phyloP scores from a whole-genome alignment of 2,888 invertebrate genomes.

The Zootermopsis nevadensis region DNA sequence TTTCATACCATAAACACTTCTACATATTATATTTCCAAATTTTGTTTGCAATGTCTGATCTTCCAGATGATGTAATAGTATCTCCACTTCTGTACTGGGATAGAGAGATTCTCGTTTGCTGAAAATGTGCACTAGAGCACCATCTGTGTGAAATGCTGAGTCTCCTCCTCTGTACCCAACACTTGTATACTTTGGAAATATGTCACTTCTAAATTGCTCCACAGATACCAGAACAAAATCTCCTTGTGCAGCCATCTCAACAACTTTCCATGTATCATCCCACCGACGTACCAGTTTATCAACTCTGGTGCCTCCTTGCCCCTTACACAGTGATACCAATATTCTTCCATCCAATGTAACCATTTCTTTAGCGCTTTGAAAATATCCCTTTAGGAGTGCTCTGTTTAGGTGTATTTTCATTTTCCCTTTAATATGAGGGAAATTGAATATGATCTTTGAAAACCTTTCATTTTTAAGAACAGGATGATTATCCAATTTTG shows the following conservation, averaged over 20 bases:
- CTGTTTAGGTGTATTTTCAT: conserved; percentile 70
- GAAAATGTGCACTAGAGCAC: conserved; percentile 60
- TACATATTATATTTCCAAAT: conserved; percentile 46
- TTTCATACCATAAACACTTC: conserved; percentile 38
- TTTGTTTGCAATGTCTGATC: conserved; percentile 25
- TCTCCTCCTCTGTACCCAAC: conserved; percentile 64
- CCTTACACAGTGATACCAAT: conserved; percentile 66
- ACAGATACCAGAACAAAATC: conserved; percentile 62
- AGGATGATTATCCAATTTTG: conserved; percentile 60
- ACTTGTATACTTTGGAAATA: conserved; percentile 62
- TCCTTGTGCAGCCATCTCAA: conserved; percentile 67
- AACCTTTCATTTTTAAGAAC: conserved; percentile 59
- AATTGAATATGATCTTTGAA: conserved; percentile 70
- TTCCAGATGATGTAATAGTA: not conserved
- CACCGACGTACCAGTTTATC: conserved; percentile 62
- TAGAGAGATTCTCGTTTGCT: conserved; percentile 45
- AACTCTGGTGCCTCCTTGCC: conserved; percentile 67
- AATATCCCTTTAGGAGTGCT: conserved; percentile 65
- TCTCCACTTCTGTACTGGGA: conserved; percentile 29
- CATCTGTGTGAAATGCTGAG: conserved; percentile 60
- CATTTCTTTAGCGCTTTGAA: conserved; percentile 61
- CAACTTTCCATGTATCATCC: conserved; percentile 69
- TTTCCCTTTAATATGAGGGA: conserved; percentile 72
- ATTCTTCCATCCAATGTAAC: conserved; percentile 61
- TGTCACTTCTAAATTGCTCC: conserved; percentile 60